Evolutionary conservation across 2,113 vertebrate species (phyloP).

Genomic region (Herpailurus yagouaroundi): DNA sequence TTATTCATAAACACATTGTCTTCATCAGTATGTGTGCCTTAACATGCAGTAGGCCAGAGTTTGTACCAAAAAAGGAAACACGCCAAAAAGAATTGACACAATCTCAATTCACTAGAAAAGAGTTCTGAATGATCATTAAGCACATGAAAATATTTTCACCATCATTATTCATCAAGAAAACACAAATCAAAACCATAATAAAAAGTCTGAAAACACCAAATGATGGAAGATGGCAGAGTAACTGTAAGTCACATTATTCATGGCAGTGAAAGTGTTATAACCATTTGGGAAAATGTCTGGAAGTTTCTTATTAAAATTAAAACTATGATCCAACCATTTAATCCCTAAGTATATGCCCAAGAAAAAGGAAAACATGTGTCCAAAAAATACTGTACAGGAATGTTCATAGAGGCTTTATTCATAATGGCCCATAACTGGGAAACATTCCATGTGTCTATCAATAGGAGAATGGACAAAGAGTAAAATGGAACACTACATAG

Average conservation of each 20-base stretch:
- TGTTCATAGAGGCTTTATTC: neutral
- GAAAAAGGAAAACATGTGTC: slow-evolving; percentile 38
- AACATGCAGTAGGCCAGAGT: neutral
- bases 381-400: neutral
- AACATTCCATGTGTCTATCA: neutral
- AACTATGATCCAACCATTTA: neutral
- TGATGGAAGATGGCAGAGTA: neutral
- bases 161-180: neutral
- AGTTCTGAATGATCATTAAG: neutral
- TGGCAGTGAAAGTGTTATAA: neutral
- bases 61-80: neutral
- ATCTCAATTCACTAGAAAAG: neutral
- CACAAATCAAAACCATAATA: neutral
- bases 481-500: neutral
- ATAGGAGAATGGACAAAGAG: neutral
- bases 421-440: neutral
- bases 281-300: neutral
- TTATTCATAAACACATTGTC: neutral
- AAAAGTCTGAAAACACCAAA: neutral
- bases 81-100: neutral
- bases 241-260: neutral
- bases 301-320: slow-evolving; percentile 23
- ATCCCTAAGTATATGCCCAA: slow-evolving; percentile 16
- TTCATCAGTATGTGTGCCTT: neutral
- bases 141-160: neutral